Evolutionary conservation across 1,140 invertebrate species (phyloP).

Genomic region (Cotesia chilonis): DNA sequence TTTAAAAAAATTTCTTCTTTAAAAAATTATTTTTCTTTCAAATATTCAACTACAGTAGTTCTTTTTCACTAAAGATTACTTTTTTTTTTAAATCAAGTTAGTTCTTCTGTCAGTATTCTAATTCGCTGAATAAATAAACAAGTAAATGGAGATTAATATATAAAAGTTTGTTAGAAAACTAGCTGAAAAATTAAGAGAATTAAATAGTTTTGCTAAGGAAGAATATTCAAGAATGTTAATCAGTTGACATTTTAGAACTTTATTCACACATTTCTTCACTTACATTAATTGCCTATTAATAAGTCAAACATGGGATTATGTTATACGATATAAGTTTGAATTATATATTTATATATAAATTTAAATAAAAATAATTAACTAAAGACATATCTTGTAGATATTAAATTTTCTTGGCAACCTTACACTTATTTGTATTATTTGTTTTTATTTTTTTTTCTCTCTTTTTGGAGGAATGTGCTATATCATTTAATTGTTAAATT

Average conservation of each 20-base stretch:
- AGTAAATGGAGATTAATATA: background rate
- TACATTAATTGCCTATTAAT: slow-evolving; percentile 62
- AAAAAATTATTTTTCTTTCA: no score
- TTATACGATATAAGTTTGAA: slow-evolving; percentile 53
- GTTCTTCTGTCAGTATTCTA: no score
- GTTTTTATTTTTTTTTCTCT: slow-evolving; percentile 27
- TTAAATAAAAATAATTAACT: slow-evolving; percentile 34
- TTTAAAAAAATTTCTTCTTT: no score
- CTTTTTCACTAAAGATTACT: no score
- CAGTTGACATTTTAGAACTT: slow-evolving; percentile 62
- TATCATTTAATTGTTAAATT: slow-evolving; percentile 44
- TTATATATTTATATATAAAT: slow-evolving; percentile 45
- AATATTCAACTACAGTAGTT: no score
- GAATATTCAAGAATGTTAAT: slow-evolving; percentile 42
- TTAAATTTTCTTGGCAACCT: slow-evolving; percentile 61
- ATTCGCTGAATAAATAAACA: background rate
- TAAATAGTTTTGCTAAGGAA: slow-evolving; percentile 41
- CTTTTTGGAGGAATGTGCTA: slow-evolving; percentile 60
- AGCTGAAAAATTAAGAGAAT: background rate
- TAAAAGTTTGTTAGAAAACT: slow-evolving; percentile 3
- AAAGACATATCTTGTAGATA: slow-evolving; percentile 47
- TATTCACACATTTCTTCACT: slow-evolving; percentile 67
- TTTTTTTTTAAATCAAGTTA: no score
- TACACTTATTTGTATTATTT: slow-evolving; percentile 59
- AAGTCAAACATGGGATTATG: slow-evolving; percentile 64